Base-by-base conservation (phyloP, 2,113 vertebrate genomes). In the Gambusia holbrooki region DNA sequence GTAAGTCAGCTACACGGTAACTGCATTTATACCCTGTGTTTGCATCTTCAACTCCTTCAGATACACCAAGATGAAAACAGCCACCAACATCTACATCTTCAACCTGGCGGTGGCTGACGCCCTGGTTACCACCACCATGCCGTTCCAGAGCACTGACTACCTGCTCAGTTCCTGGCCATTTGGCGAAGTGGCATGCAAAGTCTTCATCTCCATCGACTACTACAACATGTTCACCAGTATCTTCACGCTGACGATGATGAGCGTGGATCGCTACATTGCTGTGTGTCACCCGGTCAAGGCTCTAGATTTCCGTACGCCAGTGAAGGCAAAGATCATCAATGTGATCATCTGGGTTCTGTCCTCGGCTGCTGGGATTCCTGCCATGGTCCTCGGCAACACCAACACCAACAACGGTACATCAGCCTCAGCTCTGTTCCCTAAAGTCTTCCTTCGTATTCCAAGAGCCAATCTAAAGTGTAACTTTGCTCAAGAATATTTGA, bases 211-310 rank as follows among this genome's bases (percentile, higher is more conserved):
- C 14, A 98, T 99, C 15, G 98, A 99, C 84, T 99, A 99, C 88
- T 99, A 99, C 68, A 99, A 99, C 92, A 99, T 99, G 98, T 99
- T 99, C 75, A 98, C 97, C 82, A 94, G 93, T 79, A 95, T 95
- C 87, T 91, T 95, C 84, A 95, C 94, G 5, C 48, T 95, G 74
- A 95, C 94, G 82, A 95, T 95, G 94, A 95, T 95, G 94, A 94
- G 93, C 30, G 93, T 95, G 71, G 94, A 95, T 77, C 93, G 94
- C 35, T 95, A 95, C 19, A 89, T 95, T 72, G 94, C 94, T 5
- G 93, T 95, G 77, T 95, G 94, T 62, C 94, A 95, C 76, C 94
- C 94, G 0, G 80, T 95, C 66, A 94, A 94, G 81, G 97, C 98
- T 10, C 84, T 99, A 88, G 97, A 99, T 79, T 98, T 99, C 86